Conservation (phyloP, 2,113 vertebrate genomes). For the Trematomus loennbergii region DNA sequence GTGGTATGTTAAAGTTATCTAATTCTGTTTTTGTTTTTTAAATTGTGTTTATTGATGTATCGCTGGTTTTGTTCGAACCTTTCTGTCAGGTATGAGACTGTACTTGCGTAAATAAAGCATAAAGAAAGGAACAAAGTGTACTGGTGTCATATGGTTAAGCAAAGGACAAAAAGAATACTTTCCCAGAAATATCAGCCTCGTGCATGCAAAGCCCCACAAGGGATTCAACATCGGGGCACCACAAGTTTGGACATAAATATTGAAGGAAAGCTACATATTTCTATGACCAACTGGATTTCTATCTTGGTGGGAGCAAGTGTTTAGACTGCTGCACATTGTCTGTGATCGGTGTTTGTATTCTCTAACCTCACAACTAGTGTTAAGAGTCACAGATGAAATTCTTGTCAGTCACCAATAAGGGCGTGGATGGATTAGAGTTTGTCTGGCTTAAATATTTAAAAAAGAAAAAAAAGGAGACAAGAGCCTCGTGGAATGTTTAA, state of each 20-base stretch:
- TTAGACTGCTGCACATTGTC: slow-evolving; percentile 59
- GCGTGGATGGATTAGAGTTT: slow-evolving; percentile 55
- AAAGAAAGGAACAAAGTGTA: neutral
- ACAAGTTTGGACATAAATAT: slow-evolving; percentile 70
- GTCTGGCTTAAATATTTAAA: slow-evolving; percentile 52
- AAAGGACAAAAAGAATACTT: neutral
- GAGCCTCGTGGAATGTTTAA: slow-evolving; percentile 63
- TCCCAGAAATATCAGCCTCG: slow-evolving; percentile 10
- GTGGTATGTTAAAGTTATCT: neutral
- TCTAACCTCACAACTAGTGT: slow-evolving; percentile 6
- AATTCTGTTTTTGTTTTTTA: neutral
- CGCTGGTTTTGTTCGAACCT: neutral
- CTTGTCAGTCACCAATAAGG: slow-evolving; percentile 35
- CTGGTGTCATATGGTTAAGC: neutral
- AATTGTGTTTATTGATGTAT: neutral
- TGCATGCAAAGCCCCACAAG: slow-evolving; percentile 12
- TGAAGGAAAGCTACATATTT: slow-evolving; percentile 68
- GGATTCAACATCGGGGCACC: slow-evolving; percentile 44
- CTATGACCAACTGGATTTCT: slow-evolving; percentile 56
- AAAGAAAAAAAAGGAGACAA: slow-evolving; percentile 27
- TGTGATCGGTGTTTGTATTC: slow-evolving; percentile 45
- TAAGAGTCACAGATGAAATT: slow-evolving; percentile 47
- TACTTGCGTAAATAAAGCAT: neutral
- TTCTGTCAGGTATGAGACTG: neutral
- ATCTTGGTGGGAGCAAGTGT: slow-evolving; percentile 37